Percentiles rank a stretch among this genome's conserved stretches.
Evolutionary conservation across 2,888 invertebrate genomes (phyloP).

Genomic region (Syritta pipiens): DNA sequence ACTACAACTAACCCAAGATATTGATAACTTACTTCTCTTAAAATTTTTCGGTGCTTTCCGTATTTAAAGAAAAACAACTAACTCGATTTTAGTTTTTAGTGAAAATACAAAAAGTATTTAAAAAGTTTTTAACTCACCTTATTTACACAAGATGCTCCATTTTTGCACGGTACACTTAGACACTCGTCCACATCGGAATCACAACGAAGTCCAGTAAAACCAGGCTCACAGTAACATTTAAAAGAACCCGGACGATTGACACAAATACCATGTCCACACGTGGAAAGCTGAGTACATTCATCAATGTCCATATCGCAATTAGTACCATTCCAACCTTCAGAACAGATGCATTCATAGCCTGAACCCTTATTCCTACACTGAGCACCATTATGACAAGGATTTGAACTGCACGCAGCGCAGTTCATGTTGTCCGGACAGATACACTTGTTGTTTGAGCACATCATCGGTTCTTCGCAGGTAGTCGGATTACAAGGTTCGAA

Average conservation of each 20-base stretch:
- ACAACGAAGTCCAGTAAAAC: constrained; percentile 91
- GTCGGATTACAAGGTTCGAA: constrained; percentile 74
- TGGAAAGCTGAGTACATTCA: constrained; percentile 82
- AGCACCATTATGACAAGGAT: constrained; percentile 84
- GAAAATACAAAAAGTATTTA: constrained; percentile 37
- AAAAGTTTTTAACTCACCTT: constrained; percentile 77
- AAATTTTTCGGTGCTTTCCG: constrained; percentile 78
- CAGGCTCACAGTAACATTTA: constrained; percentile 92
- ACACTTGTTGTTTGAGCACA: constrained; percentile 77
- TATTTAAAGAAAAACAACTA: constrained; percentile 79
- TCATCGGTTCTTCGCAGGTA: constrained; percentile 78
- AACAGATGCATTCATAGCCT: constrained; percentile 82
- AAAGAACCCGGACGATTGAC: constrained; percentile 88
- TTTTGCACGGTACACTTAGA: constrained; percentile 89
- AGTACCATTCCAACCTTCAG: constrained; percentile 82
- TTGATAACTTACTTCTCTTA: constrained; percentile 77
- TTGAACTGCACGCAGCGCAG: constrained; percentile 81
- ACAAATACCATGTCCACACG: constrained; percentile 91
- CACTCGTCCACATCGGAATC: constrained; percentile 94
- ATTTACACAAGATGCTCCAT: constrained; percentile 90
- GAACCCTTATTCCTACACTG: constrained; percentile 83
- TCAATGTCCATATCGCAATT: constrained; percentile 85
- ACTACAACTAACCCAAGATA: no score
- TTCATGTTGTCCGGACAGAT: constrained; percentile 78
- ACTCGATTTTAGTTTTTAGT: constrained; percentile 76